A percentile compares a stretch with the other conserved stretches of the same genome.
phyloP scores from a whole-genome alignment of 1,140 invertebrate species.

The Scaptomyza montana region DNA sequence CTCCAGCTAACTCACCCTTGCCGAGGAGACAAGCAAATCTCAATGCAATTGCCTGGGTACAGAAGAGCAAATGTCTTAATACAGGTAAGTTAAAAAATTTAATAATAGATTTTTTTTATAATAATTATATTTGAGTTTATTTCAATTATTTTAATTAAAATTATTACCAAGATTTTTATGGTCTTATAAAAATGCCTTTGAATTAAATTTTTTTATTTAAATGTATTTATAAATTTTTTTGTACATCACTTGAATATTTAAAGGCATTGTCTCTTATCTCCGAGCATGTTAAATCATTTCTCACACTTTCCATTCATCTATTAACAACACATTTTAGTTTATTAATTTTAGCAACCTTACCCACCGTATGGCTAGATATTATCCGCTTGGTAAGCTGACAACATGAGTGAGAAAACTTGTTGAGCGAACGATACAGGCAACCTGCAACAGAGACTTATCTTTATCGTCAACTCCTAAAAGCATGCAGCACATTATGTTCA shows the following conservation, averaged over 20 bases:
- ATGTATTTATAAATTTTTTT: neutral
- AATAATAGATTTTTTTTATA: too few relatives aligned
- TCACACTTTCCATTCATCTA: neutral
- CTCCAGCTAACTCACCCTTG: slow-evolving; percentile 3
- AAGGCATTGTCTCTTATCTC: too few relatives aligned
- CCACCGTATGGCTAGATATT: slow-evolving; percentile 33
- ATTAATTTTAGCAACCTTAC: too few relatives aligned
- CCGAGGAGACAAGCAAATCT: slow-evolving; percentile 59
- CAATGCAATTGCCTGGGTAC: slow-evolving; percentile 66
- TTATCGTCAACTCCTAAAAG: slow-evolving; percentile 27
- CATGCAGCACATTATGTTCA: slow-evolving; percentile 56
- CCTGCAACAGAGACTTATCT: slow-evolving; percentile 43
- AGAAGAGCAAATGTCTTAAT: slow-evolving; percentile 21
- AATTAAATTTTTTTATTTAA: too few relatives aligned
- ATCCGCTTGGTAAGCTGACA: slow-evolving; percentile 51
- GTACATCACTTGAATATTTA: too few relatives aligned
- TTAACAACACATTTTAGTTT: neutral
- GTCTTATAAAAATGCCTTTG: too few relatives aligned
- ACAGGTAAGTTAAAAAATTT: neutral
- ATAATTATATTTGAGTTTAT: too few relatives aligned
- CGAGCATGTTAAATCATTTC: neutral
- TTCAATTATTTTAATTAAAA: too few relatives aligned
- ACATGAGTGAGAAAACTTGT: slow-evolving; percentile 74
- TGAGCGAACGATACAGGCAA: slow-evolving; percentile 45
- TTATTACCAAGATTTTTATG: too few relatives aligned